Evolutionary conservation across 2,113 vertebrate species (phyloP), one percentile per base, ranked within the genome.

Genomic region (Mus pahari): DNA sequence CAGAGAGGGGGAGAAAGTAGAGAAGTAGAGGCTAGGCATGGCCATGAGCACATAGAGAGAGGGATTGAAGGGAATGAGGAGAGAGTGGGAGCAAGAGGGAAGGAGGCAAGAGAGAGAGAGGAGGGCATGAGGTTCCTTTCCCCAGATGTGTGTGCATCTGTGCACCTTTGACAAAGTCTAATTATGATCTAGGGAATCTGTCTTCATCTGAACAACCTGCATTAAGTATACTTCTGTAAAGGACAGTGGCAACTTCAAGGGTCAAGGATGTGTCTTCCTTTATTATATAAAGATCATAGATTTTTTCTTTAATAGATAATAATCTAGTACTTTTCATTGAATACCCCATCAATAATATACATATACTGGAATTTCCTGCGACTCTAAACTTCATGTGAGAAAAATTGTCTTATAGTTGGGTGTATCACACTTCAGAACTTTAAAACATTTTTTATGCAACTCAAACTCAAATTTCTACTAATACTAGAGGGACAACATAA

Each of bases 401-500:
- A 89, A 89, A 91, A 92, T 42, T 48, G 66, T 89, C 28, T 93
- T 84, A 64, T 68, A 5, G 70, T 95, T 94, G 1, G 19, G 31
- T 83, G 70, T 94, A 90, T 89, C 70, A 79, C 68, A 70, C 8
- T 7, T 5, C 9, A 11, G 39, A 79, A 50, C 5, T 58, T 83
- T 92, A 75, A 82, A 92, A 88, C 62, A 78, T 5, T 16, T 24
- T 16, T 28, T 33, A 62, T 48, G 58, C 22, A 24, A 45, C 11
- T 75, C 73, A 83, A 94, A 87, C 22, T 82, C 13, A 87, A 60
- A 53, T 94, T 95, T 19, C 50, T 86, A 39, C 48, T 70, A 31
- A 55, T 58, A 42, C 7, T 12, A 74, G 8, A 42, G 7, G 66
- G 11, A 48, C 74, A 39, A 55, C 42, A 86, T 48, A 53, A 45